Base-by-base conservation (phyloP, 1,140 invertebrate species). In the Zaprionus ornatus region DNA sequence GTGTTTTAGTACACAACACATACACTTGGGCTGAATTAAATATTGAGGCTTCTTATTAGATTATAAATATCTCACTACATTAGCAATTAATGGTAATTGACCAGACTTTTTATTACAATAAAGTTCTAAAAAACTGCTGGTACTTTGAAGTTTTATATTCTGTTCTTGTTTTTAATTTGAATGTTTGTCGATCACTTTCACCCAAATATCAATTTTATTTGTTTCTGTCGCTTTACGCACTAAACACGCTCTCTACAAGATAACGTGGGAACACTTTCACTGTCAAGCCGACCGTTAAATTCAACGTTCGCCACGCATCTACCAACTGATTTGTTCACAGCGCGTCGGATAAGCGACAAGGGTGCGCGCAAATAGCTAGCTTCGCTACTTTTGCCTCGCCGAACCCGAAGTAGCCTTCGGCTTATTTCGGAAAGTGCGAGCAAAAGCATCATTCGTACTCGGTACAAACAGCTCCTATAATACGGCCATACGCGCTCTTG, bases 241-340 rank as follows among this genome's bases (percentile, higher is more conserved):
- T 74, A 60, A 65, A 69, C 57, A 63, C 62, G 23, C 25, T 56
- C 40, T 32, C 40, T n/a, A 13, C 19, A 66, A 32, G 15, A 19
- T 32, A 45, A 17, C 40, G 40, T 17, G 40, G 7, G 15, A n/a
- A 29, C 77, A 87, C 86, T 86, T 87, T 91, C 86, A 91, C 82
- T 83, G 80, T 57, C 87, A 91, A 82, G 70, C 88, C 90, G 90
- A 91, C 90, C 90, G 85, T 91, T 90, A 91, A 91, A 86, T 90
- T 79, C 90, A 91, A 91, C 90, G 90, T 91, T 90, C 90, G 80
- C 79, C 77, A 91, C 85, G 85, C 90, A 91, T 91, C 90, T 91
- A 91, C 77, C 78, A 76, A 90, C 90, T 71, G 75, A 90, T 75
- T 91, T 76, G 85, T 68, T 78, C 67, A 61, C 57, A 57, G 64